These are phyloP conservation scores for Pararge aegeria DNA, from an alignment of 1,140 invertebrate species.

Conservation along the genomic window DNA sequence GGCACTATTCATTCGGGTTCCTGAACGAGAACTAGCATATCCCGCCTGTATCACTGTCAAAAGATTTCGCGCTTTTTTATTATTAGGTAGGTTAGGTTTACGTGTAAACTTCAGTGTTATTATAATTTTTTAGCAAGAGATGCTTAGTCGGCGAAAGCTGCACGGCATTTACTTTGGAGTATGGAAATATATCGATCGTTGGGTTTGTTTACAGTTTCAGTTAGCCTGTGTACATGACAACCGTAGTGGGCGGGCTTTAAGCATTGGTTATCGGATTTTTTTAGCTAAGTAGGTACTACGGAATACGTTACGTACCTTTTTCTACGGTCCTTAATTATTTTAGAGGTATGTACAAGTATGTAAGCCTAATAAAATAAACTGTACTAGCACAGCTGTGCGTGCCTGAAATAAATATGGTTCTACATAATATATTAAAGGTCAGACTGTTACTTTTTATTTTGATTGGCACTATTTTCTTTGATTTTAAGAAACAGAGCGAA, in stretches of 20 bases:
- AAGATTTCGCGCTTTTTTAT: constrained; percentile 27
- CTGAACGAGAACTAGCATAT: constrained; percentile 45
- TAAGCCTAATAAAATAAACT: too few relatives aligned
- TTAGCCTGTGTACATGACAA: constrained; percentile 75
- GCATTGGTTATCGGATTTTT: constrained; percentile 28
- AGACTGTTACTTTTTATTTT: too few relatives aligned
- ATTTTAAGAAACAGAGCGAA: too few relatives aligned
- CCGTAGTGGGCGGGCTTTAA: constrained; percentile 56
- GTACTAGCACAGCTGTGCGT: too few relatives aligned
- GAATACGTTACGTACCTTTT: too few relatives aligned
- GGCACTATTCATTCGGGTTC: constrained; percentile 62
- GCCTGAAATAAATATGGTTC: too few relatives aligned
- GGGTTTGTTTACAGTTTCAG: constrained; percentile 74
- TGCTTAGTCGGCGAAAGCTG: constrained; percentile 50
- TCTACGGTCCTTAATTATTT: background rate
- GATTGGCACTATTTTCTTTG: too few relatives aligned
- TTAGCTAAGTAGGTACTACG: too few relatives aligned
- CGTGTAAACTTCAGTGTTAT: too few relatives aligned
- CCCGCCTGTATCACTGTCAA: constrained; percentile 48
- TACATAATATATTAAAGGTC: too few relatives aligned
- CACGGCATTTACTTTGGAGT: constrained; percentile 52
- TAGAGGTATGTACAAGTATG: too few relatives aligned
- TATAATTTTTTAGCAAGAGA: constrained; percentile 26
- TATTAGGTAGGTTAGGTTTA: background rate
- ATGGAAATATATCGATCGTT: constrained; percentile 67